phyloP scores from a whole-genome alignment of 2,888 invertebrate species.

The Machimus atricapillus region DNA sequence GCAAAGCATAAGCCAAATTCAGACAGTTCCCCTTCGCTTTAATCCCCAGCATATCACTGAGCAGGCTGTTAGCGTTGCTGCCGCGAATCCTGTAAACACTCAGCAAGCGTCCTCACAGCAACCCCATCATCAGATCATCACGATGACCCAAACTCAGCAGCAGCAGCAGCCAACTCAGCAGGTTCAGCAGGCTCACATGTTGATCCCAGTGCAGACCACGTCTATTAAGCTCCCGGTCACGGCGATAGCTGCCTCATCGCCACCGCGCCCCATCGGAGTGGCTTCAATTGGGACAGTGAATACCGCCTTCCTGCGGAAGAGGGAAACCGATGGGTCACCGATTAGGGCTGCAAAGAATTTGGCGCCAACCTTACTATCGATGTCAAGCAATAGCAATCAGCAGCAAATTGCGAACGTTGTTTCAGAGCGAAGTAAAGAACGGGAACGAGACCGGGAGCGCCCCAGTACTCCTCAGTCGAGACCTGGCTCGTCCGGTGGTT shows the following conservation, averaged over 20 bases:
- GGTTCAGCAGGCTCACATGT: constrained; percentile 57
- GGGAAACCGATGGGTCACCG: constrained; percentile 78
- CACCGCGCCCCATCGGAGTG: constrained; percentile 66
- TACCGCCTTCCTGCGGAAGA: constrained; percentile 79
- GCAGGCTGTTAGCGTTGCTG: not conserved
- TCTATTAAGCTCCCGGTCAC: constrained; percentile 40
- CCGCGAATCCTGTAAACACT: not conserved
- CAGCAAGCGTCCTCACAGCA: constrained; percentile 33
- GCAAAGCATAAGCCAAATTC: constrained; percentile 52
- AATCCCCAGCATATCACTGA: constrained; percentile 52
- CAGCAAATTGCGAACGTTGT: not conserved
- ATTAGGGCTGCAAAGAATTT: constrained; percentile 72
- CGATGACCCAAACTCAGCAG: constrained; percentile 43
- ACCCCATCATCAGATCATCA: constrained; percentile 44
- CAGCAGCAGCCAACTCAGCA: constrained; percentile 49
- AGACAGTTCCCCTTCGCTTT: constrained; percentile 55
- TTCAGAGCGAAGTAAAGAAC: constrained; percentile 40
- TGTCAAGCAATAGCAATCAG: constrained; percentile 48
- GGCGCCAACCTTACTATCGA: constrained; percentile 59
- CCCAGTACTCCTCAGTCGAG: constrained; percentile 54
- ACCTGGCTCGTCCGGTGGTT: constrained; percentile 68
- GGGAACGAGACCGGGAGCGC: constrained; percentile 52
- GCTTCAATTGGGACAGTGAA: constrained; percentile 47
- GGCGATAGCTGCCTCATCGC: constrained; percentile 32
- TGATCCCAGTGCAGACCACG: constrained; percentile 55